Base-by-base conservation (phyloP, 2,113 vertebrate genomes). In the Cyanistes caeruleus region DNA sequence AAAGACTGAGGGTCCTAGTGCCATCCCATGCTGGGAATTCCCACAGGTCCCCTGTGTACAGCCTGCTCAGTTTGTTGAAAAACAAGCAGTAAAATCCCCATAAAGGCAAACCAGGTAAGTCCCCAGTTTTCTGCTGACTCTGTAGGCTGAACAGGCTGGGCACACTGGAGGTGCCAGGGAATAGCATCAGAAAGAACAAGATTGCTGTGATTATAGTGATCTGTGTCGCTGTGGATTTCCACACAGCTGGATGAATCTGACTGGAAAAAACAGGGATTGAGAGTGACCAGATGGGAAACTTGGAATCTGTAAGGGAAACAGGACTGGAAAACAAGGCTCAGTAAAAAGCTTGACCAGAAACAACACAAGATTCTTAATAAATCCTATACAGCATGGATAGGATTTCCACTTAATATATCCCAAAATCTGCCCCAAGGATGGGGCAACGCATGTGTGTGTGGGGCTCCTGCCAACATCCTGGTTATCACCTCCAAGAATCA, bases 371-470 rank as follows among this genome's bases (percentile, higher is more conserved):
- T 59, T 83, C 35, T 59, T 55, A 44, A 46, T 60, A 14, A 80
- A 56, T 65, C 59, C 28, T 52, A 8, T 18, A 12, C 27, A 65
- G 11, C 5, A 69, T 0, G 46, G 15, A 76, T 1, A 41, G 14
- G 7, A 10, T 68, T 78, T 75, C n/a, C 11, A 28, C 12, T 62
- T 55, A 20, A 31, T 9, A n/a, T 60, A 73, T 27, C 7, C n/a
- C 28, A 15, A 88, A 65, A 85, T 48, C 24, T 60, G 23, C 35
- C 9, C 13, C 39, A 76, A 51, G 53, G 18, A 51, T 46, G 18
- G 25, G 39, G 55, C 30, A 59, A 15, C 19, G 5, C 0, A 31
- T 4, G 0, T 13, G 9, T 17, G 7, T 23, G 56, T 25, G 16
- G 6, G 37, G 4, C 15, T 89, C 12, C 74, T 84, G 46, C 8